Conservation (phyloP, 2,113 vertebrate species). For the Alethe diademata region DNA sequence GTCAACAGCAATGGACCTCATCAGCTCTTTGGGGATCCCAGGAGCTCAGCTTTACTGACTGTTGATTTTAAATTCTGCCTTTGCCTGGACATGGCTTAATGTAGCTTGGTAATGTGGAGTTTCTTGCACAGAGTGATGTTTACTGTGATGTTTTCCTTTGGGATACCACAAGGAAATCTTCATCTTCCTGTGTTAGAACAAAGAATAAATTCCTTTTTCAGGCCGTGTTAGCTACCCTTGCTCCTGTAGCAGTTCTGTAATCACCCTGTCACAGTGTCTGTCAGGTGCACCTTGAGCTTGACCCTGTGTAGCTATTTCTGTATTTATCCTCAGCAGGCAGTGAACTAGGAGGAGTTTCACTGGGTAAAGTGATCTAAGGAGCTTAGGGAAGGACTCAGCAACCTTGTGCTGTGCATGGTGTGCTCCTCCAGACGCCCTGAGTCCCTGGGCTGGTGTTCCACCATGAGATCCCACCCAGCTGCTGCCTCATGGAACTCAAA, state of each 20-base stretch:
- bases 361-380: background rate
- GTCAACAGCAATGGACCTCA: accelerated
- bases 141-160: background rate
- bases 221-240: accelerated
- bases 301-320: background rate
- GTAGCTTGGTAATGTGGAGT: background rate
- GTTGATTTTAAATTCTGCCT: background rate
- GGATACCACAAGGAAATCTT: background rate
- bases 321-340: conserved; percentile 16
- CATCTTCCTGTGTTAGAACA: background rate
- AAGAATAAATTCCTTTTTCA: background rate
- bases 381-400: background rate
- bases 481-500: background rate
- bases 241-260: background rate
- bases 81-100: background rate
- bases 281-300: conserved; percentile 19
- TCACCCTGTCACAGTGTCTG: background rate
- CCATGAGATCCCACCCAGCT: background rate
- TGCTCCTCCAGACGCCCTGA: background rate
- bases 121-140: background rate
- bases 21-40: background rate
- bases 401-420: background rate
- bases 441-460: background rate
- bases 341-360: background rate
- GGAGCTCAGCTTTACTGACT: background rate